Evolutionary conservation across 1,140 invertebrate species (phyloP), one percentile per base, ranked within the genome.

Genomic region (Calephelis nemesis): DNA sequence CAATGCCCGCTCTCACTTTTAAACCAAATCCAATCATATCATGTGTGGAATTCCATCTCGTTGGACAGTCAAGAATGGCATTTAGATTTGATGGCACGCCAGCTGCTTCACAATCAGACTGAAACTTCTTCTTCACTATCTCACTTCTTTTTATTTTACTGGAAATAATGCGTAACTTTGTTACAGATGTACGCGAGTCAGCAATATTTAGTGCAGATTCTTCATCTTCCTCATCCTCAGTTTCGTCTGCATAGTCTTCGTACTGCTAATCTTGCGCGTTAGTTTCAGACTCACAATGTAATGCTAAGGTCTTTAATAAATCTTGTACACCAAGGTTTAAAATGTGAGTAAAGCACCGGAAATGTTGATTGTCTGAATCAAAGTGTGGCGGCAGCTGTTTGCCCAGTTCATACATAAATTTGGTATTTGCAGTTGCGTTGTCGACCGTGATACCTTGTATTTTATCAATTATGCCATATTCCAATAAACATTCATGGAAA

Each of bases 71-170:
- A 40, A 65, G 49, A 42, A 65, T 65, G 64, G 64, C 30, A 65
- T 52, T 52, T 52, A 52, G 48, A 65, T 65, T 65, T 65, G 64
- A 52, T 65, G 64, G 64, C 48, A 65, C 64, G 49, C 39, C 39
- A 52, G 64, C 64, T 52, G 75, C 62, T 79, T 79, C 71, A 77
- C 80, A 79, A 71, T 72, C 72, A 69, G 74, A 75, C 52, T 74
- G 72, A 76, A 81, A 81, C 69, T 76, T 81, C 62, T 72, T 79
- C 49, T 73, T 75, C 60, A 78, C 39, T 74, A 75, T 73, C 73
- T 78, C 76, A 68, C 72, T 74, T 70, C 78, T 74, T 76, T 73
- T 80, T 73, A 81, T 74, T 74, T 83, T 81, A 71, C 71, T 74
- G 69, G 68, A 78, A 78, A 81, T 73, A 75, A 60, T 69, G 65